Evolutionary conservation across 2,888 invertebrate species (phyloP), one percentile per base, ranked within the genome.

Genomic region (Lasioglossum malachurum): DNA sequence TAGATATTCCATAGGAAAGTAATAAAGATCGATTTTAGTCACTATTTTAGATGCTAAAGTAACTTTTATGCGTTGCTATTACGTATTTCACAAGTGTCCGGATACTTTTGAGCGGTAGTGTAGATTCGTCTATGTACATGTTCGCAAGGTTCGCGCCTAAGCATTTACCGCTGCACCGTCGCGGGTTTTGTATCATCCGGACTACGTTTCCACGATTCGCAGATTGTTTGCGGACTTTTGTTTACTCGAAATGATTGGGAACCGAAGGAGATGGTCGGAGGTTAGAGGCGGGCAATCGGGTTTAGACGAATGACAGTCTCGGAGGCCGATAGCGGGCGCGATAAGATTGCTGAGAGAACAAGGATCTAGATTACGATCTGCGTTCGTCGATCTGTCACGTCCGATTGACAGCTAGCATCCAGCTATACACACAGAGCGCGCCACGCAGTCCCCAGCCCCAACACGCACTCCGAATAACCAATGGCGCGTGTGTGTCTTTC

Each of bases 371-470:
- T 77, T 75, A 80, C 31, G 75, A 79, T 77, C 46, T 64, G 46
- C 35, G 57, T 72, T 80, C 60, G 79, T 41, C 76, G 86, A 91
- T 88, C 91, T 90, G 91, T 89, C 87, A 91, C 75, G 74, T 69
- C 71, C 76, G 82, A 89, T 87, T 92, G 92, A 92, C 92, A 92
- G 92, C 82, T 90, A 88, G 87, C 87, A 90, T 90, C 88, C 87
- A 85, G 84, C 44, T 72, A 46, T 74, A 27, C 75, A 23, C 71
- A 49, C 83, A 77, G 78, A 77, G 82, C 87, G 87, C 87, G 87
- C 87, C 87, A 88, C 87, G 87, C 87, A 88, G 78, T 83, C 83
- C 80, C 73, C 67, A 74, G 35, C 67, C 31, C 57, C 12, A 72
- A 75, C 71, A 80, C 67, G 76, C 87, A 80, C 41, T 10, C 44